These are phyloP conservation scores for Acanthurus leucopareius DNA, from an alignment of 2,797 vertebrate species.

Conservation along the genomic window DNA sequence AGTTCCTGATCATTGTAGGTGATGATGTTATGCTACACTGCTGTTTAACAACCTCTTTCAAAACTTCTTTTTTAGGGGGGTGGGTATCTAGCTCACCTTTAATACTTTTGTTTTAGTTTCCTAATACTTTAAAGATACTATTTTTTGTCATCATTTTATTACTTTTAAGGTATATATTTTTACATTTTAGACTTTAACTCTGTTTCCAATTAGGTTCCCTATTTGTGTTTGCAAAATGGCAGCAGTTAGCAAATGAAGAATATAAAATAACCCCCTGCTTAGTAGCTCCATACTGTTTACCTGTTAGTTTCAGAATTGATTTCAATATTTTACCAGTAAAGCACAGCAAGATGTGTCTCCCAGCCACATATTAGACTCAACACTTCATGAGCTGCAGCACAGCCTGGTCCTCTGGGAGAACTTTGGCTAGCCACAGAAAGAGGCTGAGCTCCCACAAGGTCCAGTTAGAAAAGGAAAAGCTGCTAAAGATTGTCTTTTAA, in stretches of 20 bases:
- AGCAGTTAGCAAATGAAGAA: conserved; percentile 18
- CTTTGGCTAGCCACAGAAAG: conserved; percentile 18
- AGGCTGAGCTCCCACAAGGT: conserved; percentile 2
- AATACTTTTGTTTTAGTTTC: background rate
- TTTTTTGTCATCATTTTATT: background rate
- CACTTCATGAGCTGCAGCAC: conserved; percentile 43
- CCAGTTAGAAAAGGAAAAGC: conserved; percentile 19
- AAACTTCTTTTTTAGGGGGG: background rate
- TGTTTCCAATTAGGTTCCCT: background rate
- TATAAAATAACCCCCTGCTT: conserved; percentile 14
- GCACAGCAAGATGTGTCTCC: conserved; percentile 48
- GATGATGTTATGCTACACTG: background rate
- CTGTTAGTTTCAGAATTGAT: conserved; percentile 41
- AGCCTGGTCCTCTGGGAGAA: conserved; percentile 20
- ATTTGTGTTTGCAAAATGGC: conserved; percentile 14
- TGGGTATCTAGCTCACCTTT: too few relatives aligned
- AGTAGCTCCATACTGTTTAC: conserved; percentile 20
- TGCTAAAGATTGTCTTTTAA: conserved; percentile 28
- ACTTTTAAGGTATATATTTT: background rate
- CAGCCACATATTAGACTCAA: conserved; percentile 32
- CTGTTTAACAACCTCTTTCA: conserved; percentile 3
- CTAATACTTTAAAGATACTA: background rate
- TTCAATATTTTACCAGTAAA: conserved; percentile 39
- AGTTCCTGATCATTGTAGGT: background rate
- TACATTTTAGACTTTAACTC: background rate